Base-by-base conservation (phyloP, 2,797 vertebrate genomes). In the Chiloscyllium punctatum region DNA sequence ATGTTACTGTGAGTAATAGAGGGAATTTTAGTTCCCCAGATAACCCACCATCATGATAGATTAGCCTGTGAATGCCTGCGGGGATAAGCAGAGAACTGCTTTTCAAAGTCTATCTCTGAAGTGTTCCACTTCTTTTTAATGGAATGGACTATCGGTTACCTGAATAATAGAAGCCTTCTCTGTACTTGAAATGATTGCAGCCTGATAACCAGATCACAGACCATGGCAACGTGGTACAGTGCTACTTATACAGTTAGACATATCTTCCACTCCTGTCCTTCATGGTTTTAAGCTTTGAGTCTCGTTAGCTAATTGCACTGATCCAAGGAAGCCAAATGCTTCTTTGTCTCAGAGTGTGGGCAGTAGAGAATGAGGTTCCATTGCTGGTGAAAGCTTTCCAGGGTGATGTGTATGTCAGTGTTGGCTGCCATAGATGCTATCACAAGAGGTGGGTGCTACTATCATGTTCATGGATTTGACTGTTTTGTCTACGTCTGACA, bases 1-100 rank as follows among this genome's bases (percentile, higher is more conserved):
- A 95, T 95, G 94, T 74, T 95, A 77, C 30, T 72, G 92, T 94
- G 71, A 95, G 69, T 77, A 74, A 95, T 69, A 71, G 71, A 95
- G 27, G 0, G 11, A 95, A 57, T 95, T 53, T 72, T 27, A 6
- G 27, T 27, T 95, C 71, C 16, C 25, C 69, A 77, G 94, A 95
- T 95, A 95, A 77, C 94, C 94, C 48, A 95, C 48, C 48, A 6
- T 71, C 15, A 16, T 51, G 94, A 16, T 16, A 77, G 94, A 95
- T 77, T 95, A 77, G 94, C 88, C 62, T 91, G 62, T n/a, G 16
- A 53, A 72, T 77, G 71, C 94, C 94, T 57, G 37, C 1, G 48
- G 94, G 48, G 92, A 62, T 27, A 62, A 33, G 71, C 25, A n/a
- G 42, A 23, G 71, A 77, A 16, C 71, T 95, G 48, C 92, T 74